Conservation (phyloP, 2,113 vertebrate species). For the Haplochromis burtoni region DNA sequence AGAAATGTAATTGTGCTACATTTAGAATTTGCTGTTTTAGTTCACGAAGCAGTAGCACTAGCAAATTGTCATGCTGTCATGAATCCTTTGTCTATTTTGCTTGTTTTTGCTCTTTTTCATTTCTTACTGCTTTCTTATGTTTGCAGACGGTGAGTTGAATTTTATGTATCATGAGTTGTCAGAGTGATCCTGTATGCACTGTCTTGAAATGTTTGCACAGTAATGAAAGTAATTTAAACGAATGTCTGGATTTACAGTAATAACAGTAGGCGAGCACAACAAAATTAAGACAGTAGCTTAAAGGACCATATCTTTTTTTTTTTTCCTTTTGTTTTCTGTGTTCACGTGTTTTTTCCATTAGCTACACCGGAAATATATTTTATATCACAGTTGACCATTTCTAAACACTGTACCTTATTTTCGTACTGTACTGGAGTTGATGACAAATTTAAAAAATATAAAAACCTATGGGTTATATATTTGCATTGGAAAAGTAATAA, state of each 20-base stretch:
- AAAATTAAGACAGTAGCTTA: conserved; percentile 8
- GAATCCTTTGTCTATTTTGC: conserved; percentile 80
- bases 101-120: conserved; percentile 83
- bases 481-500: not conserved
- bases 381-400: conserved; percentile 26
- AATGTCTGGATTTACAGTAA: conserved; percentile 15
- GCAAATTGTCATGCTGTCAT: conserved; percentile 72
- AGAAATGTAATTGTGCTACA: conserved; percentile 7
- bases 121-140: conserved; percentile 98
- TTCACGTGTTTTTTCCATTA: conserved; percentile 16
- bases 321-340: not conserved
- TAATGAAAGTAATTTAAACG: conserved; percentile 8
- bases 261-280: not conserved
- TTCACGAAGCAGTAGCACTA: not conserved
- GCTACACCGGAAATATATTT: conserved; percentile 3
- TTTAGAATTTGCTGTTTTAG: not conserved
- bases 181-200: conserved; percentile 82
- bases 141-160: conserved; percentile 99
- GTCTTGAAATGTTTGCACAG: conserved; percentile 58
- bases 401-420: not conserved
- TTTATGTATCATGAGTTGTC: conserved; percentile 83
- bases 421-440: not conserved
- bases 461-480: not conserved
- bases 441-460: not conserved
- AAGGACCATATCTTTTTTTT: not conserved